Base-by-base conservation (phyloP, 2,888 invertebrate species). In the Caenorhabditis angaria region DNA sequence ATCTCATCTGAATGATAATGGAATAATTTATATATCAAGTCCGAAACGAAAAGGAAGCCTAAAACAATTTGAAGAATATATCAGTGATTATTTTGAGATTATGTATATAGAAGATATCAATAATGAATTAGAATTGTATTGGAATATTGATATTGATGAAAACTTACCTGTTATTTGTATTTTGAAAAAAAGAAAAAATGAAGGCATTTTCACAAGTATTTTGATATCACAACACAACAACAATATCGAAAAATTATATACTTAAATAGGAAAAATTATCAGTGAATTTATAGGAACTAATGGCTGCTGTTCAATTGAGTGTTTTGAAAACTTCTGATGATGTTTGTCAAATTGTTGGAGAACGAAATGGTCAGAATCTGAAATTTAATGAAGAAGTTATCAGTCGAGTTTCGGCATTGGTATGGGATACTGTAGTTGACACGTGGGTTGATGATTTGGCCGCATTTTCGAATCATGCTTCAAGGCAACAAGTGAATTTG, bases 11-110 rank as follows among this genome's bases (percentile, higher is more conserved):
- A 28, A 51, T 35, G 27, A 25, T 0, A 62, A 64, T 56, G 75
- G 77, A 56, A 41, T 55, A 28, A 63, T 61, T 6, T 66, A 64
- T 35, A 27, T 82, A 12, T 67, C 68, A 29, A 65, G 74, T 27
- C 82, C 82, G 25, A 56, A 64, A 29, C 67, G 82, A 3, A 78
- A 78, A 59, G 70, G 70, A 28, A 72, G 72, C 47, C 65, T 82
- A 12, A 20, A 66, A 28, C 61, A 27, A 20, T 81, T 79, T 62
- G 51, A 65, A 12, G 58, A 72, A 18, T 63, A 67, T 41, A 69
- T 81, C 4, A 53, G 47, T 14, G 50, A 35, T 22, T 8, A 27
- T 27, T 62, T 54, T 18, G 32, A 51, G 14, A 29, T 56, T n/a
- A 54, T 58, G 6, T 24, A 41, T 35, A 32, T 48, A 5, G n/a